Evolutionary conservation across 2,888 invertebrate genomes (phyloP), one percentile per base, ranked within the genome.

Genomic region (Conistra vaccinii): DNA sequence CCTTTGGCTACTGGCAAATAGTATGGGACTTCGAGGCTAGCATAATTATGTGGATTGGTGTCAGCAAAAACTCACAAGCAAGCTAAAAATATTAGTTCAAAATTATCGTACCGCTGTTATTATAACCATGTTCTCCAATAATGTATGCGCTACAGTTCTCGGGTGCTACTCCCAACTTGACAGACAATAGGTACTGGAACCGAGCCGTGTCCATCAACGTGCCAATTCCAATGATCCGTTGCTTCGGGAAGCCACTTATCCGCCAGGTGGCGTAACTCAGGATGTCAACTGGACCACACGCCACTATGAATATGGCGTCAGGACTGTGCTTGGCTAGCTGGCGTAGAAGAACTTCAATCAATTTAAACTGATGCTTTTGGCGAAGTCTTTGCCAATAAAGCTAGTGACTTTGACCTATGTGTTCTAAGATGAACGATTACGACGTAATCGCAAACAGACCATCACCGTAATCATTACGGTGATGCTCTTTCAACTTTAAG

Each of bases 261-360:
- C 98, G 98, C 98, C 98, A 99, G 17, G 98, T 97, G 2, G 98
- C 98, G 91, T 98, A 98, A 1, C 98, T 98, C 89, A 99, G 95
- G 77, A 98, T 97, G 91, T 99, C 99, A 2, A 98, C 98, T 10
- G 99, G 99, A 91, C 99, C 98, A 81, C 98, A 98, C n/a, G 98
- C 98, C 89, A 99, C 97, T 78, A 99, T 89, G 39, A 98, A 93
- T 80, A 98, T 97, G n/a, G 98, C 97, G 87, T 98, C 97, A 0
- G 98, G 98, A 80, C 98, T 98, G 94, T 98, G 96, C 90, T 97
- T 97, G 9, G 98, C 97, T 39, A 98, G 93, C 89, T 97, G 93
- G 2, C 53, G 39, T 20, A 35, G 12, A 12, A 69, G 20, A 65
- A 63, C n/a, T 14, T 57, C 0, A 26, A 35, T 63, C 5, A 45